These are phyloP conservation scores for Oryzias curvinotus DNA, from an alignment of 2,113 vertebrate genomes.

Conservation along the genomic window DNA sequence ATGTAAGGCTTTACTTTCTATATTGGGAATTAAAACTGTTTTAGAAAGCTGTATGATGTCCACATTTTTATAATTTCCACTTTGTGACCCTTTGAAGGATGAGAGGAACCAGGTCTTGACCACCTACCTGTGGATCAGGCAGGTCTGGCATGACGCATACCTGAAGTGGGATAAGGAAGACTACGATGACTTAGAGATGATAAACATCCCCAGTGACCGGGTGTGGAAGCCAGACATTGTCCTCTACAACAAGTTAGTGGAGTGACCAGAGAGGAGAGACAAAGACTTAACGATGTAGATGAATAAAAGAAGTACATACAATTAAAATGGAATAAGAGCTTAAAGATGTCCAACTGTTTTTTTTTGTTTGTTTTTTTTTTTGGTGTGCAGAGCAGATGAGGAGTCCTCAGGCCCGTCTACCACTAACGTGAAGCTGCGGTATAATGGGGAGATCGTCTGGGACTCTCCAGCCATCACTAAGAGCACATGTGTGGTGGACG, in stretches of 20 bases:
- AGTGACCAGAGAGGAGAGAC: neutral
- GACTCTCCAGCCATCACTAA: constrained; percentile 96
- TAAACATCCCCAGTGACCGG: constrained; percentile 91
- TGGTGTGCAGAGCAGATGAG: constrained; percentile 85
- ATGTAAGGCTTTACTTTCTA: no score
- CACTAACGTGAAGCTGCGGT: constrained; percentile 93
- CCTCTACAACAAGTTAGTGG: constrained; percentile 92
- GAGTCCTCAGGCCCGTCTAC: constrained; percentile 87
- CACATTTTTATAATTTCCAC: no score
- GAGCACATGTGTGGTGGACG: constrained; percentile 94
- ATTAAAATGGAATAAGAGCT: neutral
- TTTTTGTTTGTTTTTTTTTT: neutral
- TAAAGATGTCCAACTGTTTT: neutral
- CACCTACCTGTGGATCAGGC: constrained; percentile 94
- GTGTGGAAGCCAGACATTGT: constrained; percentile 98
- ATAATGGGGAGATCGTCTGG: constrained; percentile 94
- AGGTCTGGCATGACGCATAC: constrained; percentile 90
- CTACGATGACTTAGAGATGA: constrained; percentile 93
- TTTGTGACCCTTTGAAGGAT: constrained; percentile 69
- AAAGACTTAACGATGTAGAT: neutral
- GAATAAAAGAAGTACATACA: neutral
- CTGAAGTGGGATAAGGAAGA: constrained; percentile 92
- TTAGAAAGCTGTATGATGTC: no score
- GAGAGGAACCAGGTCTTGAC: constrained; percentile 96
- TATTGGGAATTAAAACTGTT: no score